These are phyloP conservation scores for Pelobates fuscus DNA, from an alignment of 2,113 vertebrate species.

Conservation along the genomic window DNA sequence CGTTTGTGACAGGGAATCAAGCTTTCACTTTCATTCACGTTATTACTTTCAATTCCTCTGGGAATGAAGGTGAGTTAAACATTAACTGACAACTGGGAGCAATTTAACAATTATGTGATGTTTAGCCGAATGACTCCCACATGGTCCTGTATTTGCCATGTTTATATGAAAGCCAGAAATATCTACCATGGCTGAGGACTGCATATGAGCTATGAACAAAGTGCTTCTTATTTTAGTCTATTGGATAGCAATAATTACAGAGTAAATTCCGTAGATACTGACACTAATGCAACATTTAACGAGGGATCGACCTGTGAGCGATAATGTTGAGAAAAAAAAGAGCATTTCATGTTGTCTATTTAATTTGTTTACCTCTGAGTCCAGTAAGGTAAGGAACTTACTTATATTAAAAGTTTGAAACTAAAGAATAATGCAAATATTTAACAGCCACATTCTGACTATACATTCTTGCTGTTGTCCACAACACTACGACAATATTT, in stretches of 20 bases:
- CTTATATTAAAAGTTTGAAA: no score
- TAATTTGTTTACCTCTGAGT: no score
- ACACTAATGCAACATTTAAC: neutral
- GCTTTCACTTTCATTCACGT: slow-evolving; percentile 29
- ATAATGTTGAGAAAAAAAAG: no score
- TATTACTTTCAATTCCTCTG: neutral
- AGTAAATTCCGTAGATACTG: neutral
- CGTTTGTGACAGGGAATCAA: neutral
- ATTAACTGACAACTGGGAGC: slow-evolving; percentile 47
- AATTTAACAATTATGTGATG: slow-evolving; percentile 34
- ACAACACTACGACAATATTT: no score
- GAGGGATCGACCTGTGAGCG: neutral
- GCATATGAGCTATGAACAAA: no score
- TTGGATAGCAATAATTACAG: neutral
- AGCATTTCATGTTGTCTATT: no score
- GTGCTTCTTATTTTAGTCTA: neutral
- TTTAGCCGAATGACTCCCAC: neutral
- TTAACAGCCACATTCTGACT: no score
- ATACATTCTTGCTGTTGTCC: no score
- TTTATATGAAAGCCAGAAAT: neutral
- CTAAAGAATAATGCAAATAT: no score
- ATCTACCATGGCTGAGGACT: neutral
- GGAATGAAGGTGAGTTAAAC: slow-evolving; percentile 41
- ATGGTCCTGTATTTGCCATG: neutral
- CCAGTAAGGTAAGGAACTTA: no score